phyloP scores from a whole-genome alignment of 2,113 vertebrate species.

The Datnioides undecimradiatus region DNA sequence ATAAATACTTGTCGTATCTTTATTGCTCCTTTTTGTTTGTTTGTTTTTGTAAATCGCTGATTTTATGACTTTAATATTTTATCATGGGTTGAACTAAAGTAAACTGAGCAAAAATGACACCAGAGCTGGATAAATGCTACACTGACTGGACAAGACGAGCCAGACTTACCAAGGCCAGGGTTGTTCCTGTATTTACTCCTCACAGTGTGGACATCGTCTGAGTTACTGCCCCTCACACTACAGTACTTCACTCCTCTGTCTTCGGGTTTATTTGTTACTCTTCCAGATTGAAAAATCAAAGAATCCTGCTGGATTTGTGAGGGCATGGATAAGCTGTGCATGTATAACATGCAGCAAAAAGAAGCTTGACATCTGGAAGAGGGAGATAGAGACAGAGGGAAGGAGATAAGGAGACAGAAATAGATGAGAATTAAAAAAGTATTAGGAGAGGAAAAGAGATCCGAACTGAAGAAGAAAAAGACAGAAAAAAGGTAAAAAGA shows the following conservation, averaged over 20 bases:
- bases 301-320: conserved; percentile 42
- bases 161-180: conserved; percentile 64
- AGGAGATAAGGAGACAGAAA: conserved; percentile 43
- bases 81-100: not conserved
- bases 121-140: too few species aligned
- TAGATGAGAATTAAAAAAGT: conserved; percentile 26
- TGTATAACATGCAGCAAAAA: conserved; percentile 46
- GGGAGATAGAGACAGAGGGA: conserved; percentile 35
- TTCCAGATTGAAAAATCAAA: conserved; percentile 34
- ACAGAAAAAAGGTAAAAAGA: not conserved
- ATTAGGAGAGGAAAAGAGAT: conserved; percentile 12
- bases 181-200: conserved; percentile 38
- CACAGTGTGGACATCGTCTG: conserved; percentile 24
- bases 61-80: not conserved
- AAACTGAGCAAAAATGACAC: not conserved
- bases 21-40: not conserved
- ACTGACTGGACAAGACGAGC: not conserved
- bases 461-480: conserved; percentile 12
- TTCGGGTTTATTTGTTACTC: conserved; percentile 38
- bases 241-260: conserved; percentile 22
- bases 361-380: conserved; percentile 52
- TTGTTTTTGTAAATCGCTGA: not conserved
- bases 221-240: conserved; percentile 14
- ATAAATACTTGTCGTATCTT: not conserved
- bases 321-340: conserved; percentile 60